Evolutionary conservation across 2,797 vertebrate species (phyloP), one percentile per base, ranked within the genome.

Genomic region (Sebastes alutus): DNA sequence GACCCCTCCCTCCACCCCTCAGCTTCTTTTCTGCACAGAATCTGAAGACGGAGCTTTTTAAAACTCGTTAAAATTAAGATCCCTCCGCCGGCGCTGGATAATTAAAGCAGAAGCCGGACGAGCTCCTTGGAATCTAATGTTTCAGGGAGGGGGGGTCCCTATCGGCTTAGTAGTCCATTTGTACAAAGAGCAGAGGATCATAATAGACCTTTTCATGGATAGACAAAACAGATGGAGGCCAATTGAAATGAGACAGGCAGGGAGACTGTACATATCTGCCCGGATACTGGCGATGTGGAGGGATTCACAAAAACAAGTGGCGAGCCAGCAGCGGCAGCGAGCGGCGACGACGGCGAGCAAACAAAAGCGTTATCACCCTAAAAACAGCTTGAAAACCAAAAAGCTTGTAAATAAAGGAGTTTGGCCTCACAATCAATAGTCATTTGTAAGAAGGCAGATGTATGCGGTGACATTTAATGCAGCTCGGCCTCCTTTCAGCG

Each of bases 51-150:
- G 94, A 92, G 93, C 93, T 89, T 93, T 95, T 95, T 94, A 95
- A 96, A 96, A 95, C 92, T 95, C 92, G 94, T 95, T 95, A 95
- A 90, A 95, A 95, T 95, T 89, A 94, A 94, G 95, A 93, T 87
- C 87, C 89, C 85, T 86, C 83, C 38, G 56, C 75, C 60, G 55
- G 76, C 38, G 64, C 75, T 38, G 67, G 78, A 83, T 93, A 88
- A 93, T 93, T 92, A 92, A 94, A 83, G 83, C 81, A 85, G 84
- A 5, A 72, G 72, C 84, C 84, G 86, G 80, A 85, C 74, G 6
- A 72, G 84, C 90, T 92, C 82, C 87, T 92, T 88, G 88, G 92
- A 88, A 92, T 93, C 89, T 81, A 83, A 90, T 90, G 86, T 92
- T 90, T 84, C 79, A 80, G 72, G n/a, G 54, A 13, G 20, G n/a